Evolutionary conservation across 1,140 invertebrate species (phyloP), one percentile per base, ranked within the genome.

Genomic region (Drosophila kohkoa): DNA sequence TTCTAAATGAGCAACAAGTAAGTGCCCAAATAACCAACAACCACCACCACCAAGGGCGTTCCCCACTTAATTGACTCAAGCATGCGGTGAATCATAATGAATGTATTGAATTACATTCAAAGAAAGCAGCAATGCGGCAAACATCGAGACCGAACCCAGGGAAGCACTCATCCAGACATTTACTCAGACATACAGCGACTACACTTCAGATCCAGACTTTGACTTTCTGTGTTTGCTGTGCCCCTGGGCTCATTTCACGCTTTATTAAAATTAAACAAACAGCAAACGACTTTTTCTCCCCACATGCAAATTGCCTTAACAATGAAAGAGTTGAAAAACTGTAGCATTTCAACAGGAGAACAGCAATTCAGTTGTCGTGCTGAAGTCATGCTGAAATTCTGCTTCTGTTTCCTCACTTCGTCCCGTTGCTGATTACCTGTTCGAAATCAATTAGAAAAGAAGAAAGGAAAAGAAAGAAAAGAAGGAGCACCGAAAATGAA

Each of bases 401-500:
- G 41, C 10, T 20, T 6, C 4, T 25, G 20, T 32, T 11, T 32
- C 16, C 45, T 32, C 28, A 13, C n/a, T 28, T 28, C 43, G 28
- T 25, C 7, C 3, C 5, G 28, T n/a, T 88, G 68, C 80, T 88
- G 85, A n/a, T 68, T 28, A 62, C 83, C 85, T 88, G 80, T 75
- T 89, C 77, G 51, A 88, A 88, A 83, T 83, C 83, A 88, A 88
- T 89, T 88, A 89, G 85, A 38, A 80, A 88, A 35, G 41, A 79
- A 75, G 71, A 79, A 87, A 87, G 75, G 77, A 62, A 49, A 62
- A 49, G 13, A 43, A 5, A 43, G 3, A 41, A n/a, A 43, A 3
- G n/a, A 4, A 4, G n/a, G n/a, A 0, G 7, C n/a, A 43, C 38
- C n/a, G 41, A 43, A 13, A 13, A 43, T n/a, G 0, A 13, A 43